phyloP scores from a whole-genome alignment of 35 echinoderm and acorn worm genomes.

The Ophioderma brevispina region DNA sequence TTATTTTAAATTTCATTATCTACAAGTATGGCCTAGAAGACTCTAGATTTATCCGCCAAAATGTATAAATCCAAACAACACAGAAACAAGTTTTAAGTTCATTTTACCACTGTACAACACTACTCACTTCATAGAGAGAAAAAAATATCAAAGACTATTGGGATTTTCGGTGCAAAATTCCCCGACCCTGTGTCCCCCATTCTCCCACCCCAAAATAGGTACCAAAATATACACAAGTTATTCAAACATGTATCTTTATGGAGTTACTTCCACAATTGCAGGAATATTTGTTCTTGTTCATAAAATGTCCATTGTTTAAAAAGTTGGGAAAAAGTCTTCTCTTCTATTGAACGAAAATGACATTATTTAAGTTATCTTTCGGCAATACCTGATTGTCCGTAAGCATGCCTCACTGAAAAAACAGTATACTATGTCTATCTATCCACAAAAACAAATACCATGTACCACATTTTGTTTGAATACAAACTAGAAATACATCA shows the following conservation, averaged over 20 bases:
- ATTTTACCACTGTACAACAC: neutral
- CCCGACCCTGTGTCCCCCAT: neutral
- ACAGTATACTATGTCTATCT: neutral
- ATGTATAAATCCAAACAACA: neutral
- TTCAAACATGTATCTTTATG: neutral
- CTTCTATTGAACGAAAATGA: no score
- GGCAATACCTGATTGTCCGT: no score
- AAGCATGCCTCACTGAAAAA: neutral
- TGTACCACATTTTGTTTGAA: neutral
- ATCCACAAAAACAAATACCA: neutral
- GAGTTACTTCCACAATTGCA: neutral
- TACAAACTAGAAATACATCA: neutral
- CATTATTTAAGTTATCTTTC: no score
- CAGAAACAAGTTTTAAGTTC: neutral
- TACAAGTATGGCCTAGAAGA: neutral
- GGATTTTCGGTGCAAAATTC: neutral
- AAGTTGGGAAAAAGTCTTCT: no score
- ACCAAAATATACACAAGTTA: slow-evolving; percentile 1
- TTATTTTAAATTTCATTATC: neutral
- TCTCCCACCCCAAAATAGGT: neutral
- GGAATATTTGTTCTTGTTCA: neutral
- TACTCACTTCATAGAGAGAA: neutral
- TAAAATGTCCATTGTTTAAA: no score
- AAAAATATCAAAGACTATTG: neutral
- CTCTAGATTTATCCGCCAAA: neutral